Conservation (phyloP, 2,797 vertebrate species). For the Xenopus petersii region DNA sequence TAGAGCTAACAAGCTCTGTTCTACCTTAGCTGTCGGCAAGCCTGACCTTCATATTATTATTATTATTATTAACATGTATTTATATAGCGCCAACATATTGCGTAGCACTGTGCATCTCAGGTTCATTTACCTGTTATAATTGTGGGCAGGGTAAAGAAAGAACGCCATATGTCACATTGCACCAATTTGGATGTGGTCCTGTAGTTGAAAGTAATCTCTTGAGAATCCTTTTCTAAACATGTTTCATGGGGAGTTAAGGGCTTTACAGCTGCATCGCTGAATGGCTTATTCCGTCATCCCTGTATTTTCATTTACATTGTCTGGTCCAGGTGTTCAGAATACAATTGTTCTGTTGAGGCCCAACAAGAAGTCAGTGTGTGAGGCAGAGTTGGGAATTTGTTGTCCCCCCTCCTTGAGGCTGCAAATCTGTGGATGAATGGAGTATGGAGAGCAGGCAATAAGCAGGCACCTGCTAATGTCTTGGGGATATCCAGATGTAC, state of each 20-base stretch:
- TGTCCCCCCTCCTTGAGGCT: not conserved
- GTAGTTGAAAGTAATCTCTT: too few species aligned
- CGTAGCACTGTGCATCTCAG: too few species aligned
- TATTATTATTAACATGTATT: too few species aligned
- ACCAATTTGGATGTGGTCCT: too few species aligned
- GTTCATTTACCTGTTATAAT: too few species aligned
- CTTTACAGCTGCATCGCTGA: constrained; percentile 7
- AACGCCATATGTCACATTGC: too few species aligned
- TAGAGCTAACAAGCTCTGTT: too few species aligned
- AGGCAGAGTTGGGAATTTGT: not conserved
- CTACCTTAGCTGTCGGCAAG: too few species aligned
- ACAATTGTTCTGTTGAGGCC: constrained; percentile 1
- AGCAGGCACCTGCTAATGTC: constrained; percentile 37
- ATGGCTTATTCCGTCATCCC: not conserved
- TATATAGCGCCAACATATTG: too few species aligned
- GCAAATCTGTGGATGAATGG: constrained; percentile 28
- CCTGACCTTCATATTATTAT: too few species aligned
- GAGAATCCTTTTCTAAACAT: not conserved
- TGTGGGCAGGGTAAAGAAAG: too few species aligned
- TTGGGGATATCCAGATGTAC: constrained; percentile 52
- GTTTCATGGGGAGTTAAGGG: not conserved
- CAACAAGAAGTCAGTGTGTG: constrained; percentile 1
- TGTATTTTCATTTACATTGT: not conserved
- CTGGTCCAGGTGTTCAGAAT: constrained; percentile 20
- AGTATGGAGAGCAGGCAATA: constrained; percentile 14